phyloP scores from a whole-genome alignment of 2,113 vertebrate species.

The Poecilia latipinna region DNA sequence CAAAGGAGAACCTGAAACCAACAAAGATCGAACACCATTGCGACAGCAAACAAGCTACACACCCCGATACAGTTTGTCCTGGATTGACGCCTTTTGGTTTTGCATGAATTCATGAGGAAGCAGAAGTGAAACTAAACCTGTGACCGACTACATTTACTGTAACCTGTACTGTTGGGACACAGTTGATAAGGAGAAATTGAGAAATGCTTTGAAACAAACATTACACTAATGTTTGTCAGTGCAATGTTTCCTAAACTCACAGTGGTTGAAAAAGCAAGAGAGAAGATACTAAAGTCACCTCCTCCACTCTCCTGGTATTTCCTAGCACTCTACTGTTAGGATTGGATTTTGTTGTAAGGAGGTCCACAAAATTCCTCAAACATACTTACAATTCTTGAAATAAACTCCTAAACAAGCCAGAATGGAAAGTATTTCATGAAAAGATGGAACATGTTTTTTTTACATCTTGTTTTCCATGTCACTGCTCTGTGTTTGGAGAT shows the following conservation, averaged over 20 bases:
- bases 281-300: slow-evolving; percentile 3
- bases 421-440: neutral
- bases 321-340: slow-evolving; percentile 4
- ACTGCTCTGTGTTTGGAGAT: no score
- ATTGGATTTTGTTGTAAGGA: neutral
- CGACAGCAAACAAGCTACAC: neutral
- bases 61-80: neutral
- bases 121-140: slow-evolving; percentile 29
- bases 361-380: neutral
- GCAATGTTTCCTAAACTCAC: neutral
- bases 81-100: slow-evolving; percentile 5
- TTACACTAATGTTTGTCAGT: neutral
- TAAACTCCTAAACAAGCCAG: no score
- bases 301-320: slow-evolving; percentile 4
- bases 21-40: neutral
- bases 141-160: no score
- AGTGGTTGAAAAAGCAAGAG: neutral
- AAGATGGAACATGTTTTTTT: neutral
- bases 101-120: slow-evolving; percentile 9
- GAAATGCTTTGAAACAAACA: neutral
- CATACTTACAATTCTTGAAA: neutral
- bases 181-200: neutral
- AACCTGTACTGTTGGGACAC: neutral
- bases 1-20: neutral
- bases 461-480: neutral